Evolutionary conservation across 2,888 invertebrate genomes (phyloP).

Genomic region (Hesperia comma): DNA sequence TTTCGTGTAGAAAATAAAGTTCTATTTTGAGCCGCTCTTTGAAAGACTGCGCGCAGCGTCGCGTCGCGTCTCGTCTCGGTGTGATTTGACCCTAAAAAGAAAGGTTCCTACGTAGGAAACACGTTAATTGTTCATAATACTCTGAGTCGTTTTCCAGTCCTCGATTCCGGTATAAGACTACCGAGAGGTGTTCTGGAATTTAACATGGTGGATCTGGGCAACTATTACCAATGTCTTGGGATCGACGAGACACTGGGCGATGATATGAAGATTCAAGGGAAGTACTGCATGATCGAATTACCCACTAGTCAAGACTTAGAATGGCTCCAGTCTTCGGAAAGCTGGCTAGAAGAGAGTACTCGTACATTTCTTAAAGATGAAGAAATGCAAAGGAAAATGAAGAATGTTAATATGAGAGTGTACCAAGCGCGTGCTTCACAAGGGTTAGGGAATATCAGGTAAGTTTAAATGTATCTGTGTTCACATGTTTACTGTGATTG

Average conservation of each 20-base stretch:
- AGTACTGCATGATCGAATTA: slow-evolving; percentile 57
- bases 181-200: slow-evolving; percentile 53
- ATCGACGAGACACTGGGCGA: slow-evolving; percentile 46
- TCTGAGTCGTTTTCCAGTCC: slow-evolving; percentile 43
- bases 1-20: no score
- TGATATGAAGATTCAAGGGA: slow-evolving; percentile 53
- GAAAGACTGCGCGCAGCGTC: no score
- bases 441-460: slow-evolving; percentile 26
- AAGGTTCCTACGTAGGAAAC: no score
- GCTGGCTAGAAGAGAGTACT: slow-evolving; percentile 17
- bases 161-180: slow-evolving; percentile 53
- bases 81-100: no score
- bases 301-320: slow-evolving; percentile 49
- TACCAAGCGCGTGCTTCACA: slow-evolving; percentile 8
- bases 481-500: no score
- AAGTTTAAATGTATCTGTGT: slow-evolving; percentile 1
- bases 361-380: slow-evolving; percentile 19
- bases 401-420: slow-evolving; percentile 5
- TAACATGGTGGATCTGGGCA: slow-evolving; percentile 53
- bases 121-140: no score
- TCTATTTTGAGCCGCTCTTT: no score
- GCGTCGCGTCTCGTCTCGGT: no score
- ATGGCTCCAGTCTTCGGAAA: slow-evolving; percentile 19
- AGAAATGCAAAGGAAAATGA: slow-evolving; percentile 15
- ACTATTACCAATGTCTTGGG: slow-evolving; percentile 55